phyloP scores from a whole-genome alignment of 2,888 invertebrate species.

The Ptilodon capucinus region DNA sequence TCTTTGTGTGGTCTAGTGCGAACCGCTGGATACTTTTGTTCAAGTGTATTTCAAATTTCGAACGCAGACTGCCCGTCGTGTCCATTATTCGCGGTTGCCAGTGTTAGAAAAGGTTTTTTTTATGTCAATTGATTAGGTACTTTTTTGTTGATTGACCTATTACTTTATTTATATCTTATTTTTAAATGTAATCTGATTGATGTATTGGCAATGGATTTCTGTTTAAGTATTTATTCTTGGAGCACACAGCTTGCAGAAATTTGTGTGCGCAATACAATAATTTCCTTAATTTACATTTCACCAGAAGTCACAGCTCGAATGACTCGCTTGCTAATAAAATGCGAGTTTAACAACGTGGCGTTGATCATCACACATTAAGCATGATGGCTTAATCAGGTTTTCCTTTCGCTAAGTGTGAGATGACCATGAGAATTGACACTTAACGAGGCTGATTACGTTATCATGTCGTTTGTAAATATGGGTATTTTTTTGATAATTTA shows the following conservation, averaged over 20 bases:
- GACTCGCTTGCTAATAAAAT: constrained; percentile 5
- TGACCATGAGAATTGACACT: not conserved
- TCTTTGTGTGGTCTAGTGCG: constrained; percentile 62
- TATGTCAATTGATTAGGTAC: constrained; percentile 59
- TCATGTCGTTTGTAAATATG: not conserved
- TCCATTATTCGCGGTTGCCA: constrained; percentile 74
- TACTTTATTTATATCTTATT: constrained; percentile 7
- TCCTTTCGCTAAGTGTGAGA: constrained; percentile 22
- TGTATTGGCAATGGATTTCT: too few species aligned
- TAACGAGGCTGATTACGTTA: not conserved
- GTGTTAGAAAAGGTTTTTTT: constrained; percentile 64
- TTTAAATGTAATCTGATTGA: not conserved
- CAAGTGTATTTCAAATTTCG: constrained; percentile 69
- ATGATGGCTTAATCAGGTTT: constrained; percentile 65
- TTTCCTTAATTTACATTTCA: not conserved
- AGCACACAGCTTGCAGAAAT: too few species aligned
- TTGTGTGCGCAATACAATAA: too few species aligned
- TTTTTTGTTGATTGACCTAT: constrained; percentile 51
- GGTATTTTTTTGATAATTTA: not conserved
- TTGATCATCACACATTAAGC: constrained; percentile 43
- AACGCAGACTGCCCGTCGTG: constrained; percentile 70
- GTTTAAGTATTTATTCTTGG: too few species aligned
- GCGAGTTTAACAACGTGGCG: constrained; percentile 22
- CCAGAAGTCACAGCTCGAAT: not conserved
- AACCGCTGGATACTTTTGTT: constrained; percentile 74